Conservation (phyloP, 2,797 vertebrate genomes). For the Aselliscus stoliczkanus region DNA sequence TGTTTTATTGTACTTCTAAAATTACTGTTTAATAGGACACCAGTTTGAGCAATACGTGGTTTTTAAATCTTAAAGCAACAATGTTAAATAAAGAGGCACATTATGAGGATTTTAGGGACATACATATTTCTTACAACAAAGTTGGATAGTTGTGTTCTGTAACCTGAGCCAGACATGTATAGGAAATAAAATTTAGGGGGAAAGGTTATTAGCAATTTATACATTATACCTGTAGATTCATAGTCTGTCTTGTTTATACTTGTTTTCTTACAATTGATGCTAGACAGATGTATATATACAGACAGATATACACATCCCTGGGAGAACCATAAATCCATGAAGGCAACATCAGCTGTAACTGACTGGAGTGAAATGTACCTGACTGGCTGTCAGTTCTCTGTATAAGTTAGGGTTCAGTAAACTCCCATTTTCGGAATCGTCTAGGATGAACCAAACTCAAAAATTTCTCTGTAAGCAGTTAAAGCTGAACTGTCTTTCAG, state of each 20-base stretch:
- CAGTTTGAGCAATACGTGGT: not conserved
- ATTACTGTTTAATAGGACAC: not conserved
- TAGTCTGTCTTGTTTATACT: not conserved
- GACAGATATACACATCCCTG: not conserved
- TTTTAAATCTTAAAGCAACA: not conserved
- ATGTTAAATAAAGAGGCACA: not conserved
- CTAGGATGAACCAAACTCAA: constrained; percentile 41
- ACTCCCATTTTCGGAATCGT: constrained; percentile 33
- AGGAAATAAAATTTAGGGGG: not conserved
- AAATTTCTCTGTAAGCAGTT: constrained; percentile 40
- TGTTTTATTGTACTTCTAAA: not conserved
- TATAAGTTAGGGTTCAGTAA: constrained; percentile 50
- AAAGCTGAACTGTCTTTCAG: not conserved
- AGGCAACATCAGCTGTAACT: constrained; percentile 1
- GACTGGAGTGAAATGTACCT: not conserved
- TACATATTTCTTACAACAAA: not conserved
- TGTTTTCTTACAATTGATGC: not conserved
- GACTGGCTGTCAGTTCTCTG: constrained; percentile 26
- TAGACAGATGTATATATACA: not conserved
- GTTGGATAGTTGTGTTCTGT: not conserved
- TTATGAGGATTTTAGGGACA: not conserved
- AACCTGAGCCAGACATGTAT: not conserved
- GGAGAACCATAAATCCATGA: not conserved
- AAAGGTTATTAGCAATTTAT: not conserved
- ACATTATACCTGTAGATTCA: not conserved